phyloP scores from a whole-genome alignment of 2,797 vertebrate species.

The Momotus momota region DNA sequence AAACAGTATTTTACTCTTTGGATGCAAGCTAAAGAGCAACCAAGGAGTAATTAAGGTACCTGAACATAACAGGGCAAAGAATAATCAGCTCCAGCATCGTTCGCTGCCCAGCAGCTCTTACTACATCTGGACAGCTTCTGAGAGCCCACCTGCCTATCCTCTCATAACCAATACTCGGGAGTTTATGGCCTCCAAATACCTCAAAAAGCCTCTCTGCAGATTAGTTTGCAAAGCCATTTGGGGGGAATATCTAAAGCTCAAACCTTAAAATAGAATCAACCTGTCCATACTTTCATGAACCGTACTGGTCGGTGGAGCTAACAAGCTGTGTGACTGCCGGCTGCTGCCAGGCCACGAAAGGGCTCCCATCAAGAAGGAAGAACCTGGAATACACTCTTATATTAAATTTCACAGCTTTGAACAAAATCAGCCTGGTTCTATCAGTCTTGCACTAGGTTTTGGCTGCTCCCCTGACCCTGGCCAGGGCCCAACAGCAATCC shows the following conservation, averaged over 20 bases:
- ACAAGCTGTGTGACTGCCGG: background rate
- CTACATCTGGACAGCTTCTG: background rate
- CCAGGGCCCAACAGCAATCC: background rate
- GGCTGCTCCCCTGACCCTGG: constrained; percentile 25
- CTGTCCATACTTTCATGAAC: background rate
- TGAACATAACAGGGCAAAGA: background rate
- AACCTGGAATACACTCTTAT: background rate
- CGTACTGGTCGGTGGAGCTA: background rate
- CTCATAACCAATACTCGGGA: background rate
- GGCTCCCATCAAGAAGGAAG: background rate
- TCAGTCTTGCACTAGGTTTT: background rate
- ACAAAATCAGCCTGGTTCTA: background rate
- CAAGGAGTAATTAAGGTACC: constrained; percentile 32
- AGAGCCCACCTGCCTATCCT: background rate
- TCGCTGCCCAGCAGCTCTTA: background rate
- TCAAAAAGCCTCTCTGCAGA: background rate
- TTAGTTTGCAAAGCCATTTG: constrained; percentile 8
- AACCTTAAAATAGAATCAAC: background rate
- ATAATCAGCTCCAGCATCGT: background rate
- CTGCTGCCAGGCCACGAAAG: background rate
- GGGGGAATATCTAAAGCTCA: background rate
- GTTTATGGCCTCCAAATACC: background rate
- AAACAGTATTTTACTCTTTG: constrained; percentile 28
- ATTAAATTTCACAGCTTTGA: background rate
- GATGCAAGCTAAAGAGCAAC: constrained; percentile 14